Conservation (phyloP, 2,888 invertebrate species). For the Drosophila neotestacea region DNA sequence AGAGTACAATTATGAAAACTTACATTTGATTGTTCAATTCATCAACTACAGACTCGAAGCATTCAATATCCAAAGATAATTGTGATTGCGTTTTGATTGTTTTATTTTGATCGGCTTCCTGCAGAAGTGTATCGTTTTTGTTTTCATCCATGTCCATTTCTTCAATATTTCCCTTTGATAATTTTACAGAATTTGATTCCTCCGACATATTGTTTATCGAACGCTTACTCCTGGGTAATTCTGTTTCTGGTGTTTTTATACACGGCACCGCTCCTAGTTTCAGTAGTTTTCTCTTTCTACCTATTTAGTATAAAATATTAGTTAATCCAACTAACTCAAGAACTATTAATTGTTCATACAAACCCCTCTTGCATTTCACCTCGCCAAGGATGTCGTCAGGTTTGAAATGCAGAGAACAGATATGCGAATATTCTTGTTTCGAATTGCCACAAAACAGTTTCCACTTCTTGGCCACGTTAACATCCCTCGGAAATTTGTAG, state of each 20-base stretch:
- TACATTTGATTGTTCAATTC: conserved; percentile 37
- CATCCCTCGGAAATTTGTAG: conserved; percentile 31
- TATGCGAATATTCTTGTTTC: background rate
- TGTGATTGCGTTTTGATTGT: background rate
- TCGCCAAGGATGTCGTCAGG: conserved; percentile 16
- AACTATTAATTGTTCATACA: background rate
- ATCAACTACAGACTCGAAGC: conserved; percentile 32
- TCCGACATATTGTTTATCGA: background rate
- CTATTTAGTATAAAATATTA: conserved; percentile 11
- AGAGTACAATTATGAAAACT: background rate
- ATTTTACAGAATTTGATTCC: background rate
- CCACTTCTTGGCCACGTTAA: conserved; percentile 29
- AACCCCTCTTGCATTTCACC: background rate
- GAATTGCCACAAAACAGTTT: conserved; percentile 28
- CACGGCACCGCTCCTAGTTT: conserved; percentile 23
- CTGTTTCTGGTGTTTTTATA: background rate
- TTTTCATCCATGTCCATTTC: background rate
- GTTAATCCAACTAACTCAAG: background rate
- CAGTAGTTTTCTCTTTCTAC: background rate
- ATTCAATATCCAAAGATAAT: conserved; percentile 26
- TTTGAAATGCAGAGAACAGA: conserved; percentile 36
- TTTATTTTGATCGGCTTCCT: background rate
- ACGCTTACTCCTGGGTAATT: no score
- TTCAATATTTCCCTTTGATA: background rate
- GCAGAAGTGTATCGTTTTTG: background rate